phyloP scores from a whole-genome alignment of 2,797 vertebrate species.

The Amphiprion clarkii region DNA sequence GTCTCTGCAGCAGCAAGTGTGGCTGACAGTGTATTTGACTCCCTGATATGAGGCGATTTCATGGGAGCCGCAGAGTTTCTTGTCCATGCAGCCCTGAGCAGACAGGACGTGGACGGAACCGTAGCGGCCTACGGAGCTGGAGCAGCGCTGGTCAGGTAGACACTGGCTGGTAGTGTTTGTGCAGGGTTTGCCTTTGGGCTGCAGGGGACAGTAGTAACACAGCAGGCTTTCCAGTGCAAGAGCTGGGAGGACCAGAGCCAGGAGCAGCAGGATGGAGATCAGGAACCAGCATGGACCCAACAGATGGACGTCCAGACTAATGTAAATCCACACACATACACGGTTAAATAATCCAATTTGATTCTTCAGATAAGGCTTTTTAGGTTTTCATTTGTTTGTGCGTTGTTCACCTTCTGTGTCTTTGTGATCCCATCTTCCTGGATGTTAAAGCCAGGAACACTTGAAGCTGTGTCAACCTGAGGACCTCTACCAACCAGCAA shows the following conservation, averaged over 20 bases:
- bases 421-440: constrained; percentile 53
- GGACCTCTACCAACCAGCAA: constrained; percentile 5
- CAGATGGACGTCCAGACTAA: constrained; percentile 15
- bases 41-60: constrained; percentile 28
- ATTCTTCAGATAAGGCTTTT: too few species aligned
- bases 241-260: constrained; percentile 40
- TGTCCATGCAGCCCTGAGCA: constrained; percentile 72
- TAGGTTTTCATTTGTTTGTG: not conserved
- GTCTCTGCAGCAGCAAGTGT: constrained; percentile 78
- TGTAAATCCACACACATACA: constrained; percentile 46
- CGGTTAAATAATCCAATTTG: not conserved
- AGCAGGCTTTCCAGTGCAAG: constrained; percentile 48
- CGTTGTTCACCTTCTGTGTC: constrained; percentile 58
- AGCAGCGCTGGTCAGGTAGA: constrained; percentile 66
- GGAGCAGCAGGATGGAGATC: constrained; percentile 36
- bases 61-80: constrained; percentile 59
- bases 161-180: constrained; percentile 65
- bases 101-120: constrained; percentile 69
- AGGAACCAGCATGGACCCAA: constrained; percentile 24
- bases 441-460: fast-evolving
- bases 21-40: constrained; percentile 61
- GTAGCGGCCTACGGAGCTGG: constrained; percentile 63
- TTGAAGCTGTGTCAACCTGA: not conserved
- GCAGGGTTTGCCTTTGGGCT: constrained; percentile 53
- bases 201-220: constrained; percentile 76